Percentiles rank a stretch among this genome's conserved stretches.
Conservation (phyloP, 30 jellyfish, hydroid and myxozoan species). For the Cassiopea xamachana region DNA sequence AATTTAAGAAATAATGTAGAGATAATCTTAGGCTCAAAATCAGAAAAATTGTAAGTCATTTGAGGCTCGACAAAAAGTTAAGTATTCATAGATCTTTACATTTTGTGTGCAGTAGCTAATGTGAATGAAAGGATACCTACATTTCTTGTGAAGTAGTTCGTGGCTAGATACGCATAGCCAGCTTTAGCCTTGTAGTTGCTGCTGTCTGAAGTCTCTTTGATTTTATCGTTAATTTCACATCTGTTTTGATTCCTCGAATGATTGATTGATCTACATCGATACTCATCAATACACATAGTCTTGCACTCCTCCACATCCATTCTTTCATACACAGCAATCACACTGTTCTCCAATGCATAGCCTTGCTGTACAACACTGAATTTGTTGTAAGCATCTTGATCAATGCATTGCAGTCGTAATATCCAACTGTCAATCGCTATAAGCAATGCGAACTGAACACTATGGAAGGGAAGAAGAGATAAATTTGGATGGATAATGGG, state of each 20-base stretch:
- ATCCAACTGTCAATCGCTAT: background rate
- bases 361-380: background rate
- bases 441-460: background rate
- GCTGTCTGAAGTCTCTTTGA: background rate
- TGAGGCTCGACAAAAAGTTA: too few species aligned
- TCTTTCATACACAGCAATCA: background rate
- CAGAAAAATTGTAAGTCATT: too few species aligned
- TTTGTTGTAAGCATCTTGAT: background rate
- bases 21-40: too few species aligned
- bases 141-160: background rate
- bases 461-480: background rate
- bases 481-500: background rate
- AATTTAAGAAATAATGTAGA: too few species aligned
- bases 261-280: conserved; percentile 6
- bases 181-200: background rate
- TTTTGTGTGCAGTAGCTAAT: too few species aligned
- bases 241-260: background rate
- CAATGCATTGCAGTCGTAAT: background rate
- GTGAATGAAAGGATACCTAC: too few species aligned
- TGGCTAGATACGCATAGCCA: background rate
- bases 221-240: background rate
- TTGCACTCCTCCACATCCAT: conserved; percentile 1
- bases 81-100: too few species aligned
- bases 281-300: background rate
- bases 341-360: conserved; percentile 3